Base-by-base conservation (phyloP, 2,113 vertebrate species). In the Zapus hudsonius region DNA sequence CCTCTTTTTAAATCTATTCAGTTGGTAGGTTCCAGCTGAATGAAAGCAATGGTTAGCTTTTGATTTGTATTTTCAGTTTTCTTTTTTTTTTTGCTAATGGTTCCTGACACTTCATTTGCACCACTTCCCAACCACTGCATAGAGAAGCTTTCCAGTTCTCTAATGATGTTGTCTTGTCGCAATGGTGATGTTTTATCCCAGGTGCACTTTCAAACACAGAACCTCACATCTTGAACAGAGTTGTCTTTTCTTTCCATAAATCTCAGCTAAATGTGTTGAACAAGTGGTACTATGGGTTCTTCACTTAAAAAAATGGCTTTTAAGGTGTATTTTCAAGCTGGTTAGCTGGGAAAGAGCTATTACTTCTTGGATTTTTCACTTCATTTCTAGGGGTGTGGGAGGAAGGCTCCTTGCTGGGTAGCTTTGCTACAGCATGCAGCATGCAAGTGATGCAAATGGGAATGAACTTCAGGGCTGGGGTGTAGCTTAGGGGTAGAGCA, bases 1-100 rank as follows among this genome's bases (percentile, higher is more conserved):
- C n/a, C n/a, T 15, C 52, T 15, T 52, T 52, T 52, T 52, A 52
- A 15, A 52, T 52, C 52, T 52, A 7, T 52, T 52, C 52, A 52
- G n/a, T 12, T 47, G 47, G 47, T 61, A 52, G 88, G 74, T 42
- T 89, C 36, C 12, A 81, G 44, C 61, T 92, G 95, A 74, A 61
- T 94, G 91, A 96, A 97, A 95, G 64, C 5, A 23, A 86, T 33
- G 40, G 59, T 93, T 94, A 96, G 44, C 16, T 85, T 91, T 59
- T 63, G 40, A 72, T 52, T 87, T 95, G n/a, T 87, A 84, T 95
- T 96, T 97, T 97, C 61, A 95, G 94, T 94, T 92, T 89, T 44
- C 33, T 96, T 91, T 89, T 44, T n/a, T 96, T 91, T 12, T 93
- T 94, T 76, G 81, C 88, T 66, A 73, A 5, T 80, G 33, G 89